Conservation (phyloP, 2,888 invertebrate genomes). For the Tigriopus californicus region DNA sequence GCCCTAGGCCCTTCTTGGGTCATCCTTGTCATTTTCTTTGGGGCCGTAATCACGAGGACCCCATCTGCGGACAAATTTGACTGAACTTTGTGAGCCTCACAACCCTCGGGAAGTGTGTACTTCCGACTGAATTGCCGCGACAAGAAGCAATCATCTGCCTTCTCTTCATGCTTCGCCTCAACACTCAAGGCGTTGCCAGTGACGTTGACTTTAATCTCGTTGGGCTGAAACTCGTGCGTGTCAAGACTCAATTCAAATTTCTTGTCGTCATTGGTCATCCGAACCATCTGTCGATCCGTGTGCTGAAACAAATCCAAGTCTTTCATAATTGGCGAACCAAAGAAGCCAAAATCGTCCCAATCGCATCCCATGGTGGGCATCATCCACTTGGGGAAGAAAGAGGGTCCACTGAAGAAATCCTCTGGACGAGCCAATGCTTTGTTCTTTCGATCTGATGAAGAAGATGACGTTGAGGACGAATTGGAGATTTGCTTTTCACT, state of each 20-base stretch:
- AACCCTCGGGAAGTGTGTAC: slow-evolving; percentile 9
- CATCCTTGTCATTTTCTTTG: background rate
- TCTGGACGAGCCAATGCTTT: too few relatives aligned
- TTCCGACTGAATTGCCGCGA: slow-evolving; percentile 9
- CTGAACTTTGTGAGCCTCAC: slow-evolving; percentile 1
- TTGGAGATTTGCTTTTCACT: too few relatives aligned
- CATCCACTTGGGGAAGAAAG: too few relatives aligned
- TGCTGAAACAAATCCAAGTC: background rate
- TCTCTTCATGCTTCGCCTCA: slow-evolving; percentile 15
- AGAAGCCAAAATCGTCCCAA: background rate
- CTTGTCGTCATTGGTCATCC: slow-evolving; percentile 4
- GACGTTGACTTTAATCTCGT: slow-evolving; percentile 14
- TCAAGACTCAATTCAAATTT: slow-evolving; percentile 12
- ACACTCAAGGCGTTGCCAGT: background rate
- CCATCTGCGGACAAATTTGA: slow-evolving; percentile 15
- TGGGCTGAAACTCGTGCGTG: slow-evolving; percentile 5
- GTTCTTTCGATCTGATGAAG: too few relatives aligned
- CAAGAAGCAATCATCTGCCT: slow-evolving; percentile 11
- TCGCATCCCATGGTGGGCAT: background rate
- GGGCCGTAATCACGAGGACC: slow-evolving; percentile 14
- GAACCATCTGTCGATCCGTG: slow-evolving; percentile 3
- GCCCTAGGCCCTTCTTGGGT: background rate
- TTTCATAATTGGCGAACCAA: background rate
- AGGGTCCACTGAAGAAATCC: too few relatives aligned
- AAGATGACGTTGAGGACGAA: too few relatives aligned